These are phyloP conservation scores for Alligator sinensis DNA, from an alignment of 2,113 vertebrate genomes.

Conservation along the genomic window DNA sequence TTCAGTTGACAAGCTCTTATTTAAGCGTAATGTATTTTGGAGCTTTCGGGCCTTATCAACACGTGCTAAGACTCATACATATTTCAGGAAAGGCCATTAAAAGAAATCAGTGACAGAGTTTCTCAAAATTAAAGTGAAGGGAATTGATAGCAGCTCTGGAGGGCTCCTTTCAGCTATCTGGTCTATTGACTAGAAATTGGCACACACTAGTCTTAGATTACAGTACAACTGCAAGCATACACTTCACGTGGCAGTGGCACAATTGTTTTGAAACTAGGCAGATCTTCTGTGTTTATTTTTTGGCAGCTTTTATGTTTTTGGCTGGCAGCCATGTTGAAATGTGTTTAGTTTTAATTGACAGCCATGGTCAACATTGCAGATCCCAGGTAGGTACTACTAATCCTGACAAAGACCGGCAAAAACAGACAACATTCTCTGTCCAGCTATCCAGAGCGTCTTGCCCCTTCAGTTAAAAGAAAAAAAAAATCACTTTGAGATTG, in stretches of 20 bases:
- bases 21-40: background rate
- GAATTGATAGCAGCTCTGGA: background rate
- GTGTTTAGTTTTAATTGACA: conserved; percentile 83
- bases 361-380: conserved; percentile 77
- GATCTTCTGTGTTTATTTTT: conserved; percentile 80
- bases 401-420: conserved; percentile 51
- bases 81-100: background rate
- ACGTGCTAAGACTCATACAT: background rate
- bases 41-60: background rate
- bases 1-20: background rate
- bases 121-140: background rate
- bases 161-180: conserved; percentile 15
- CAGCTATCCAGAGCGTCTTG: background rate
- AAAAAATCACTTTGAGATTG: background rate
- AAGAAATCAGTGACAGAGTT: background rate
- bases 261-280: conserved; percentile 79
- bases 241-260: conserved; percentile 37
- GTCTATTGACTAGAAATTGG: background rate
- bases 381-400: conserved; percentile 75
- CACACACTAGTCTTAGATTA: conserved; percentile 16
- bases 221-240: conserved; percentile 23
- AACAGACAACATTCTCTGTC: conserved; percentile 9
- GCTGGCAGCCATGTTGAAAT: conserved; percentile 75
- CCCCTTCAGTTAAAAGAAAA: background rate
- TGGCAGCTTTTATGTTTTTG: conserved; percentile 81